Evolutionary conservation across 1,140 invertebrate species (phyloP).

Genomic region (Cecropterus lyciades): DNA sequence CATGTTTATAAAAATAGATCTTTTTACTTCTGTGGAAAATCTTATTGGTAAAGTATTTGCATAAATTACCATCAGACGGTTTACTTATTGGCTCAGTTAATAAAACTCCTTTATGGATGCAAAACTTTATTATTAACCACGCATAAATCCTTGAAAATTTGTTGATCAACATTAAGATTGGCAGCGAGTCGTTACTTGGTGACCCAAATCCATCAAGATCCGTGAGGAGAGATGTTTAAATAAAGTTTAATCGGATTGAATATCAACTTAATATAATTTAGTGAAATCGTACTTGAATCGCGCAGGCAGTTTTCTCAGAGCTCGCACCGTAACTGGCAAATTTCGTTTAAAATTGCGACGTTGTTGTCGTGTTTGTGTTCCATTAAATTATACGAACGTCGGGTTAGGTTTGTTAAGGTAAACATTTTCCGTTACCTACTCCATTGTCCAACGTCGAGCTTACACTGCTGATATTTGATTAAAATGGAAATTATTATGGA

Average conservation of each 20-base stretch:
- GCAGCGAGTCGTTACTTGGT: conserved; percentile 27
- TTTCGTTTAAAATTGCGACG: conserved; percentile 59
- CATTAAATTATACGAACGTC: conserved; percentile 68
- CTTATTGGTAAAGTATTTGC: too few relatives aligned
- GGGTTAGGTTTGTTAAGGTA: conserved; percentile 59
- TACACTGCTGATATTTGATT: conserved; percentile 46
- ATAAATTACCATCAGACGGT: too few relatives aligned
- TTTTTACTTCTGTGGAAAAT: too few relatives aligned
- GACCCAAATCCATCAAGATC: conserved; percentile 32
- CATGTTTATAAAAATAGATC: too few relatives aligned
- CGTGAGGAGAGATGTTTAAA: conserved; percentile 22
- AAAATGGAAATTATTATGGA: conserved; percentile 37
- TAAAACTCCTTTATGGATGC: background rate
- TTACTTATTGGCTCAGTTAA: too few relatives aligned
- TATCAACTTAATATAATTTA: conserved; percentile 25
- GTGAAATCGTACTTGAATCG: conserved; percentile 34
- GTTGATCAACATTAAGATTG: conserved; percentile 33
- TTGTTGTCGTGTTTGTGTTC: conserved; percentile 68
- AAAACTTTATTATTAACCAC: conserved; percentile 22
- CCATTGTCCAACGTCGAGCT: conserved; percentile 51
- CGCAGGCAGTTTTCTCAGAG: conserved; percentile 34
- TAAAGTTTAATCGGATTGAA: conserved; percentile 32
- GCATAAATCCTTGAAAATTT: conserved; percentile 28
- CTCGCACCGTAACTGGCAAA: conserved; percentile 47
- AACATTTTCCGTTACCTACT: conserved; percentile 61